A percentile compares a stretch with the other conserved stretches of the same genome.
phyloP scores from a whole-genome alignment of 2,113 vertebrate species.

The Colius striatus region DNA sequence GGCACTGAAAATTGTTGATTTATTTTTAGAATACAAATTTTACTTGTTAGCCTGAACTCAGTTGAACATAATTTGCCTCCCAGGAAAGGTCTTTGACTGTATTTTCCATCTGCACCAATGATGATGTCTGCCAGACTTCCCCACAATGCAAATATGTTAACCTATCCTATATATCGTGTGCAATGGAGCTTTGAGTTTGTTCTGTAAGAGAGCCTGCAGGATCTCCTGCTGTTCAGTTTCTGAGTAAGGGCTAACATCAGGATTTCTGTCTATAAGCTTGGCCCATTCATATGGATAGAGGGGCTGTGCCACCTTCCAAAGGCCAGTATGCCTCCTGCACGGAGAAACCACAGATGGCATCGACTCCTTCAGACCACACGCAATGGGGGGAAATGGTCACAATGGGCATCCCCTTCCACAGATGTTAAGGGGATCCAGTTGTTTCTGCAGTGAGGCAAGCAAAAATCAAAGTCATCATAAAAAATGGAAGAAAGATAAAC shows the following conservation, averaged over 20 bases:
- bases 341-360: not conserved
- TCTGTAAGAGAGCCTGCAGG: not conserved
- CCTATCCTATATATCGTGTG: not conserved
- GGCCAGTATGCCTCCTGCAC: not conserved
- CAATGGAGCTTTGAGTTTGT: not conserved
- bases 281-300: not conserved
- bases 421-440: not conserved
- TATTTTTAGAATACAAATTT: not conserved
- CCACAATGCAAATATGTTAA: not conserved
- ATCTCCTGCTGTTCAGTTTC: not conserved
- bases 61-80: not conserved
- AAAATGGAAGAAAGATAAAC: not conserved
- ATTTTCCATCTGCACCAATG: not conserved
- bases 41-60: not conserved
- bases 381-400: rapidly evolving
- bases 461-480: not conserved
- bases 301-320: not conserved
- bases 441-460: not conserved
- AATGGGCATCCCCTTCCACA: not conserved
- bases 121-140: not conserved
- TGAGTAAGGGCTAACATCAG: not conserved
- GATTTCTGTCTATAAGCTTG: not conserved
- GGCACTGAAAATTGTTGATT: not conserved
- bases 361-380: rapidly evolving
- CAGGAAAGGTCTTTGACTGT: not conserved